Evolutionary conservation across 2,888 invertebrate species (phyloP).

Genomic region (Chrysolina oricalcia): DNA sequence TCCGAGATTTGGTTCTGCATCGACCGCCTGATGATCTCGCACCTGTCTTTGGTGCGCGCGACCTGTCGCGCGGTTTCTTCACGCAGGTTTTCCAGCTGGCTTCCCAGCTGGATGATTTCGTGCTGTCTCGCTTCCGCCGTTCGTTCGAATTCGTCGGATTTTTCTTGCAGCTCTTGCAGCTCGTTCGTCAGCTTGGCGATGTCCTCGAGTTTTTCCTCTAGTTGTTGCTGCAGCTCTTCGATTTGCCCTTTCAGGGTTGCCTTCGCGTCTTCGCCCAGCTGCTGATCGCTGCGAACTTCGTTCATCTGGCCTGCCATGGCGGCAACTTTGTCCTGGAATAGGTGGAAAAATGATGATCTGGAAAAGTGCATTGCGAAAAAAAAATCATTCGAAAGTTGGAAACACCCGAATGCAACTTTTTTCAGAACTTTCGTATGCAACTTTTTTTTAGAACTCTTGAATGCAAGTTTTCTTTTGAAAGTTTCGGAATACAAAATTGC

Average conservation of each 20-base stretch:
- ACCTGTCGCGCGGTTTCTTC: slow-evolving; percentile 81
- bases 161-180: slow-evolving; percentile 71
- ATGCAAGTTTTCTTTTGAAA: too few species aligned
- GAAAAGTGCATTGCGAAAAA: too few species aligned
- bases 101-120: slow-evolving; percentile 78
- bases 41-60: slow-evolving; percentile 78
- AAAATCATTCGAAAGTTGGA: too few species aligned
- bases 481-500: too few species aligned
- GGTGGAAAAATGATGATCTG: not conserved
- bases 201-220: slow-evolving; percentile 65
- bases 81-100: slow-evolving; percentile 78
- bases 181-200: slow-evolving; percentile 66
- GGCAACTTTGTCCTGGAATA: slow-evolving; percentile 62
- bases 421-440: too few species aligned
- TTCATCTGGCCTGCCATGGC: slow-evolving; percentile 73
- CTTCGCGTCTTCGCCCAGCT: slow-evolving; percentile 73
- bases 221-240: slow-evolving; percentile 64
- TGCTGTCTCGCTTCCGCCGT: slow-evolving; percentile 80
- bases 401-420: too few species aligned
- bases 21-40: slow-evolving; percentile 75
- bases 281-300: slow-evolving; percentile 73
- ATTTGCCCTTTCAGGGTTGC: slow-evolving; percentile 66
- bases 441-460: too few species aligned
- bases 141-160: slow-evolving; percentile 76
- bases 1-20: slow-evolving; percentile 81